Evolutionary conservation across 1,140 invertebrate species (phyloP).

Genomic region (Galendromus occidentalis): DNA sequence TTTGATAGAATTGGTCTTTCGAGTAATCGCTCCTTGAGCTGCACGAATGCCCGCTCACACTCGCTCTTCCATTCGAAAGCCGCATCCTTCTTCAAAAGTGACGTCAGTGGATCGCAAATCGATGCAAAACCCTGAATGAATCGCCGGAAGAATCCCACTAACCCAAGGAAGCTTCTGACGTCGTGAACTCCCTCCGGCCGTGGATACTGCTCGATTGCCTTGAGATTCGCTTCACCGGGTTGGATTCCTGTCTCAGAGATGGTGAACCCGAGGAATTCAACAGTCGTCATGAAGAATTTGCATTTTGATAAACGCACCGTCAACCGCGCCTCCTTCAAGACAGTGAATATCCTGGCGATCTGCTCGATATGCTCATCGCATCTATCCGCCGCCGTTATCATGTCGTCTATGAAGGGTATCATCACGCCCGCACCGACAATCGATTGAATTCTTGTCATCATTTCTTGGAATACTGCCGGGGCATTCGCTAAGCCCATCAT

Average conservation of each 20-base stretch:
- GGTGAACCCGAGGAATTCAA: too few relatives aligned
- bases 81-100: conserved; percentile 27
- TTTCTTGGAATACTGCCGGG: not conserved
- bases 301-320: conserved; percentile 12
- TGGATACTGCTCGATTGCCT: conserved; percentile 17
- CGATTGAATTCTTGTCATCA: not conserved
- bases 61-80: conserved; percentile 24
- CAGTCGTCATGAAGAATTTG: not conserved
- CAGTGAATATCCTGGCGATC: not conserved
- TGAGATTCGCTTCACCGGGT: not conserved
- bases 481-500: not conserved
- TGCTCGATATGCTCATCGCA: not conserved
- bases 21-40: conserved; percentile 22
- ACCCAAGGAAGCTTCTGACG: conserved; percentile 23
- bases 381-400: not conserved
- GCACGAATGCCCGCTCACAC: conserved; percentile 24
- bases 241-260: conserved; percentile 8
- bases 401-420: conserved; percentile 13
- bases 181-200: conserved; percentile 17
- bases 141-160: conserved; percentile 23
- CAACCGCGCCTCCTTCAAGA: not conserved
- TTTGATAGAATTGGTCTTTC: conserved; percentile 10
- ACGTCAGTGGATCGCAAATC: conserved; percentile 24
- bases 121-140: conserved; percentile 24
- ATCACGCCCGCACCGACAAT: not conserved